Base-by-base conservation (phyloP, 2,113 vertebrate genomes). In the Oncorhynchus nerka region DNA sequence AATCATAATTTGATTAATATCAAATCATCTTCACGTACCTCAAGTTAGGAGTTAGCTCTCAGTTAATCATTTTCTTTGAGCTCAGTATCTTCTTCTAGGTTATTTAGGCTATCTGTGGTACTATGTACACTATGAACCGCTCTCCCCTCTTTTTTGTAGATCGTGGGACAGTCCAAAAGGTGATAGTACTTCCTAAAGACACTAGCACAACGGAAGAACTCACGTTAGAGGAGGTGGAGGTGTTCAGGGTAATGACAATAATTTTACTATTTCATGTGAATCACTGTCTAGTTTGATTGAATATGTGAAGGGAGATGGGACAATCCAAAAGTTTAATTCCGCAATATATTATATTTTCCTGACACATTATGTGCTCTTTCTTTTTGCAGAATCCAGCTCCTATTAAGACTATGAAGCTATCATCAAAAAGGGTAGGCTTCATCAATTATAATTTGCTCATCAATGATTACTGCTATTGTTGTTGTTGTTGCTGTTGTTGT, bases 81-180 rank as follows among this genome's bases (percentile, higher is more conserved):
- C 51, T 55, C 51, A 5, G 39, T 45, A 45, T 45, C 39, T 45
- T 51, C 15, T 51, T 55, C 51, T 55, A 51, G 49, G 49, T 51
- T 51, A 51, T 55, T 19, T 16, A 55, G 51, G 4, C 15, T 55
- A 55, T 45, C 39, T 45, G 9, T 45, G 20, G 12, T 45, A 3
- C 28, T 32, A 49, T 28, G 1, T 65, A 66, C 22, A 66, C 65
- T 30, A 72, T 32, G 26, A 55, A 28, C 22, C 5, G 28, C 45
- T 51, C 39, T 49, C n/a, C 30, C n/a, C 45, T 24, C 32, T 34
- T 65, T 16, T n/a, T 69, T 69, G 19, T 75, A 90, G 92, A 93
- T 70, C 86, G 84, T 30, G 92, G 92, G 71, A 93, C 92, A 12
- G 89, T 93, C 4, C 92, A 93, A 70, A 93, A 93, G 51, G 90